Conservation (phyloP, 1,140 invertebrate genomes). For the Arion vulgaris region DNA sequence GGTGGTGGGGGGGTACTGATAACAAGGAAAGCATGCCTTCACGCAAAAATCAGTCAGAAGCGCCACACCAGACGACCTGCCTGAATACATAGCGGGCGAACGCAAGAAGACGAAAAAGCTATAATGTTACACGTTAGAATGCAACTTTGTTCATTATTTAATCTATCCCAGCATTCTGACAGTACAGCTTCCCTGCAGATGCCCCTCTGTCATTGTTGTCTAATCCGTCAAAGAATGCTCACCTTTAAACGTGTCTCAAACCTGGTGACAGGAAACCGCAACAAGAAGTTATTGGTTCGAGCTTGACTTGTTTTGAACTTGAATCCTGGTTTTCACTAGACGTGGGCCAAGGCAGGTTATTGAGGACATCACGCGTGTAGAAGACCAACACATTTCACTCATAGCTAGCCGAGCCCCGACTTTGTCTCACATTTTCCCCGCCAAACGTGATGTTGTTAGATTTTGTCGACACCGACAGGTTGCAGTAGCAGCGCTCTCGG, state of each 20-base stretch:
- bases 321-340: background rate
- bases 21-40: too few species aligned
- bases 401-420: background rate
- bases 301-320: conserved; percentile 15
- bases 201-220: too few species aligned
- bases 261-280: background rate
- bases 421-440: too few species aligned
- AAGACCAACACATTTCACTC: background rate
- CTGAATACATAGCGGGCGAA: too few species aligned
- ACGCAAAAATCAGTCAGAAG: too few species aligned
- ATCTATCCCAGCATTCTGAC: too few species aligned
- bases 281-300: background rate
- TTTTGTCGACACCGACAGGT: background rate
- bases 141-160: too few species aligned
- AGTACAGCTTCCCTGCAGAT: background rate
- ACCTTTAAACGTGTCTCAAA: conserved; percentile 2
- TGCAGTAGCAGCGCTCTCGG: background rate
- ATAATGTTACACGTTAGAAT: too few species aligned
- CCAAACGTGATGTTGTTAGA: too few species aligned
- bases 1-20: too few species aligned
- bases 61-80: too few species aligned
- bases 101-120: too few species aligned
- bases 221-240: background rate
- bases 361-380: background rate
- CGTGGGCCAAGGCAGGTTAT: background rate